These are phyloP conservation scores for Dysmachus trigonus DNA, from an alignment of 2,888 invertebrate species.

Conservation along the genomic window DNA sequence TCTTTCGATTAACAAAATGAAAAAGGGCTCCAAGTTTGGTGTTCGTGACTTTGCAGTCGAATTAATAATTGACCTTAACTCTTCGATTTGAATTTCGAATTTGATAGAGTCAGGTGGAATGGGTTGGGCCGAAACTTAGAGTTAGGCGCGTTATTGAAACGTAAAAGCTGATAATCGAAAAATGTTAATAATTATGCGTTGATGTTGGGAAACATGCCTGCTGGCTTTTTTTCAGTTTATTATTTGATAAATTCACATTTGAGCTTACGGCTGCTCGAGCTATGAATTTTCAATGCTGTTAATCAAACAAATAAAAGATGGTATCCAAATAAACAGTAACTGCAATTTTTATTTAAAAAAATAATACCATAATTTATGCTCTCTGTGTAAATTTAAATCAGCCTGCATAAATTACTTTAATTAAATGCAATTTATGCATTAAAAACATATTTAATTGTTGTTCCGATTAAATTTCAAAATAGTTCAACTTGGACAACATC, in stretches of 20 bases:
- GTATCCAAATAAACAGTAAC: neutral
- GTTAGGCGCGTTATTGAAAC: neutral
- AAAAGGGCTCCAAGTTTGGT: neutral
- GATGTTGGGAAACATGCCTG: neutral
- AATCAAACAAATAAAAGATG: neutral
- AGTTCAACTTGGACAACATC: no score
- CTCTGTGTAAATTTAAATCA: neutral
- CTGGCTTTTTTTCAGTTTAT: neutral
- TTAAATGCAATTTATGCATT: neutral
- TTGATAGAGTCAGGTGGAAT: neutral
- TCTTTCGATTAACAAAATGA: neutral
- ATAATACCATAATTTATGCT: neutral
- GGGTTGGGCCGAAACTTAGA: neutral
- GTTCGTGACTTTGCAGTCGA: neutral
- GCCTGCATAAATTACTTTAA: neutral
- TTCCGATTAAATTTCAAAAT: neutral
- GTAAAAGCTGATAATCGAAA: neutral
- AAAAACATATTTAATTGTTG: neutral
- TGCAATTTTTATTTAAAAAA: neutral
- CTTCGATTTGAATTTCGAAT: neutral
- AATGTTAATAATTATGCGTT: neutral
- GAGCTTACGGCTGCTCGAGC: neutral
- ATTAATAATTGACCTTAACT: neutral
- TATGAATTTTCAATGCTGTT: neutral
- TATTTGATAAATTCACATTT: neutral